Base-by-base conservation (phyloP, 2,888 invertebrate species). In the Bembecia ichneumoniformis region DNA sequence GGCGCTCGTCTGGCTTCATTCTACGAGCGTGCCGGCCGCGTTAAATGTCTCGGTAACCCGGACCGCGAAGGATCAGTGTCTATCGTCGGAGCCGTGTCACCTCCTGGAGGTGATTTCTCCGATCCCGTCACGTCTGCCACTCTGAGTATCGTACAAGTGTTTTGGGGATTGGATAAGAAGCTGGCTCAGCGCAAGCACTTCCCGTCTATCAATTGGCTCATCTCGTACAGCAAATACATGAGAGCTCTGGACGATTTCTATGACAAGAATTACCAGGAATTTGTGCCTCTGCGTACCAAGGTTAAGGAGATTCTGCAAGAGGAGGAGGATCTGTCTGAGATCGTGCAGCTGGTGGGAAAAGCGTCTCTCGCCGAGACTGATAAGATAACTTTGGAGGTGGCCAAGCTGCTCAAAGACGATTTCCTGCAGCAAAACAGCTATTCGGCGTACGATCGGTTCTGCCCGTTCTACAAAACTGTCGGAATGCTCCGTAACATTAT, bases 121-220 rank as follows among this genome's bases (percentile, higher is more conserved):
- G 99, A 99, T 91, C 99, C 99, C 49, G 99, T 99, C 50, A 99
- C 99, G 2, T 97, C 99, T 0, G 99, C 99, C 53, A 99, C 99
- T 13, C 91, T 99, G 55, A 96, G 97, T 89, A 99, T 99, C 77
- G 98, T 98, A 54, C 98, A 99, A 84, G 99, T 99, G 86, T 99
- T 99, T 90, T 99, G 99, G 99, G 99, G 99, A 54, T 89, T 99
- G 71, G 99, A 99, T 88, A 99, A 99, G 88, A 99, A 98, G 78
- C 90, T 99, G 54, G 99, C 99, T 1, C 99, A 99, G 89, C 91
- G 99, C 63, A 99, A 99, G 82, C 99, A 99, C 89, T 99, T 99
- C 92, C 99, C 99, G 54, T 98, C 98, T 63, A 97, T 99, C 89
- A 99, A 99, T 89, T 99, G 99, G 99, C 93, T 99, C 67, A 99